Evolutionary conservation across 1,140 invertebrate species (phyloP).

Genomic region (Cardiocondyla obscurior): DNA sequence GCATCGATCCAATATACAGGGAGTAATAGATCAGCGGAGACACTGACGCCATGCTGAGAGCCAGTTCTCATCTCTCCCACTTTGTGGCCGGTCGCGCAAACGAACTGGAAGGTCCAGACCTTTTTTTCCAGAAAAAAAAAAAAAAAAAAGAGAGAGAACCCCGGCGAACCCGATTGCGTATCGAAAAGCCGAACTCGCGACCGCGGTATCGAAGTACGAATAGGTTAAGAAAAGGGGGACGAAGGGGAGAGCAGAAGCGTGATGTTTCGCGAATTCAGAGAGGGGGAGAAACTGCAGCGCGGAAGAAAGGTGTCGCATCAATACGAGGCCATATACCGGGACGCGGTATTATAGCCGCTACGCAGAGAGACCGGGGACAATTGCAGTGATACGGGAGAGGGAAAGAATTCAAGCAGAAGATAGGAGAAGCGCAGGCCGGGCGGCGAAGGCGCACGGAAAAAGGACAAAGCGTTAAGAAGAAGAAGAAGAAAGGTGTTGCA

Average conservation of each 20-base stretch:
- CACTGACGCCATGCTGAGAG: constrained; percentile 68
- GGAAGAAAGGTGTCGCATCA: constrained; percentile 40
- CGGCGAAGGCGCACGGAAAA: constrained; percentile 9
- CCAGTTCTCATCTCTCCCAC: neutral
- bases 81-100: constrained; percentile 11
- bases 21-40: constrained; percentile 71
- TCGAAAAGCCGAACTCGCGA: neutral
- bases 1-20: constrained; percentile 70
- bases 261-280: constrained; percentile 9
- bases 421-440: constrained; percentile 3
- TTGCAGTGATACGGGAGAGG: constrained; percentile 59
- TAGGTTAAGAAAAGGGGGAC: neutral
- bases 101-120: constrained; percentile 12
- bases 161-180: neutral
- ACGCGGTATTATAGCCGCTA: constrained; percentile 40
- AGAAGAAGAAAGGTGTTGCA: constrained; percentile 37
- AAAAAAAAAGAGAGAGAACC: constrained; percentile 29
- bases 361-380: constrained; percentile 55
- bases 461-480: constrained; percentile 31
- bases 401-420: constrained; percentile 36
- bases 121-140: too few relatives aligned
- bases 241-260: neutral
- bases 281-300: neutral
- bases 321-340: constrained; percentile 42
- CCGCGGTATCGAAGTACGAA: neutral